Percentiles rank a stretch among this genome's conserved stretches.
Evolutionary conservation across 2,888 invertebrate species (phyloP).

Genomic region (Lithosia quadra): DNA sequence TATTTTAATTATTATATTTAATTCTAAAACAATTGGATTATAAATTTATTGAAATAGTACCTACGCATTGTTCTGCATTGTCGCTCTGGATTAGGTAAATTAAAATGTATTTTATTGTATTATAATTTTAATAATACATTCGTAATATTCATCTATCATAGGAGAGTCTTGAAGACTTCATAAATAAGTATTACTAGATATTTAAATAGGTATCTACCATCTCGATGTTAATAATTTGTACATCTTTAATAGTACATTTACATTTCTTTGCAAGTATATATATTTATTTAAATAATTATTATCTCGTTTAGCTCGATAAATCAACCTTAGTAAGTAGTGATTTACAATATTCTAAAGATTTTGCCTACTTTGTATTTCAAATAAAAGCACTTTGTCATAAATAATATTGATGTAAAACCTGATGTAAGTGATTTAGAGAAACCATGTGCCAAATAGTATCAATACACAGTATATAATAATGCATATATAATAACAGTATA

Average conservation of each 20-base stretch:
- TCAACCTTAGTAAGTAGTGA: conserved; percentile 44
- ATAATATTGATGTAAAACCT: conserved; percentile 33
- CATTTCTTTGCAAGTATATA: conserved; percentile 33
- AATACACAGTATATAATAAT: conserved; percentile 23
- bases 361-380: conserved; percentile 46
- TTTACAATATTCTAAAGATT: conserved; percentile 51
- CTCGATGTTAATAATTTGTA: conserved; percentile 50
- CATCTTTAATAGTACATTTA: conserved; percentile 36
- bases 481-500: conserved; percentile 28
- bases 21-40: too few species aligned
- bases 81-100: conserved; percentile 30
- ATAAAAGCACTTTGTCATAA: conserved; percentile 34
- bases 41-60: not conserved
- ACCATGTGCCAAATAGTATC: conserved; percentile 29
- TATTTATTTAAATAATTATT: conserved; percentile 34
- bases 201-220: conserved; percentile 36
- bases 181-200: conserved; percentile 43
- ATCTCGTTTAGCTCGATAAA: conserved; percentile 27
- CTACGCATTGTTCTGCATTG: conserved; percentile 23
- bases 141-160: conserved; percentile 45
- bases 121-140: conserved; percentile 34
- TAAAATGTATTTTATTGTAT: conserved; percentile 34
- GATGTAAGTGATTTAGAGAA: conserved; percentile 31
- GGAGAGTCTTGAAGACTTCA: conserved; percentile 59
- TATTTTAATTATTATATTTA: too few species aligned